Conservation (phyloP, 2,888 invertebrate genomes). For the Poecilobothrus nobilitatus region DNA sequence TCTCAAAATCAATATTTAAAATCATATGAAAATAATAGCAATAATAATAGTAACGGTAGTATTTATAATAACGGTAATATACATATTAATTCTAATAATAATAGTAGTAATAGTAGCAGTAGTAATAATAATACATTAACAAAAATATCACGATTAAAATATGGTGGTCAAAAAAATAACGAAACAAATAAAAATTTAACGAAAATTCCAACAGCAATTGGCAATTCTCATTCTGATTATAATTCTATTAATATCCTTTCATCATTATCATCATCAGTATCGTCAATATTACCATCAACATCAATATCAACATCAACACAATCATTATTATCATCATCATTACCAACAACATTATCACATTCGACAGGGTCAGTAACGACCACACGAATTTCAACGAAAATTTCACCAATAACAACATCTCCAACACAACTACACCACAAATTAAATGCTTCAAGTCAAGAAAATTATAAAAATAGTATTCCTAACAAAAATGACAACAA, state of each 20-base stretch:
- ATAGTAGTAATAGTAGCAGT: not conserved
- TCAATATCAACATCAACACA: not conserved
- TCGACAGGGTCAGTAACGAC: not conserved
- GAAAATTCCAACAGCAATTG: not conserved
- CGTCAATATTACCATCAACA: not conserved
- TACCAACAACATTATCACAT: not conserved
- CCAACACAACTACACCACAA: not conserved
- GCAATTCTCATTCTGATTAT: not conserved
- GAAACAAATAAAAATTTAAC: not conserved
- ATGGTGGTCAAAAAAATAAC: not conserved
- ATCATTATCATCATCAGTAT: too few species aligned
- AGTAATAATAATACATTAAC: not conserved
- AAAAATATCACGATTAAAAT: not conserved
- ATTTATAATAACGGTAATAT: not conserved
- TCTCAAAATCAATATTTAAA: not conserved
- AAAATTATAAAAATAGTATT: not conserved
- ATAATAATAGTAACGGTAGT: not conserved
- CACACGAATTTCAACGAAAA: not conserved
- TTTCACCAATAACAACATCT: not conserved
- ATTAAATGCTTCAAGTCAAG: not conserved
- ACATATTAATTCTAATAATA: too few species aligned
- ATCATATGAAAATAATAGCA: not conserved
- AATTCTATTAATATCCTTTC: too few species aligned
- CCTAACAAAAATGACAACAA: not conserved
- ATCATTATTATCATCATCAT: not conserved